A percentile compares a stretch with the other conserved stretches of the same genome.
Evolutionary conservation across 2,888 invertebrate species (phyloP).

Genomic region (Muscina levida): DNA sequence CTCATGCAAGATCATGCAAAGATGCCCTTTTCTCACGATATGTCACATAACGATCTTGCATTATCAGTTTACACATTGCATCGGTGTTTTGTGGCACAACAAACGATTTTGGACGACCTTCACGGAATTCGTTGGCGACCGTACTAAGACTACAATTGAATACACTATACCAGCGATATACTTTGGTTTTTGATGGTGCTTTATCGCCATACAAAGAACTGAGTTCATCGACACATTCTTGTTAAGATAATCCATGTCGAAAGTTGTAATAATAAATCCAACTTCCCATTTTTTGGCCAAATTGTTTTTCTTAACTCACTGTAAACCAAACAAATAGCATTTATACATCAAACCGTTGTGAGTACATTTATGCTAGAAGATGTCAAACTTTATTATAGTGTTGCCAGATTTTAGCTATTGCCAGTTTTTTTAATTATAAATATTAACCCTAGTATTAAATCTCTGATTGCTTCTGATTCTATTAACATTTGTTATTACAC

Average conservation of each 20-base stretch:
- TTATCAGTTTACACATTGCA: constrained; percentile 1
- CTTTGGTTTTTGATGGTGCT: neutral
- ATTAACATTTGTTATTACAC: too few relatives aligned
- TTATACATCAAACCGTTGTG: constrained; percentile 12
- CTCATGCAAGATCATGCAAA: constrained; percentile 9
- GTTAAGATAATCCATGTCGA: constrained; percentile 14
- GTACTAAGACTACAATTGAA: constrained; percentile 8
- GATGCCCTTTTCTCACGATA: neutral
- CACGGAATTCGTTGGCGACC: constrained; percentile 18
- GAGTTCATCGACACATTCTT: constrained; percentile 23
- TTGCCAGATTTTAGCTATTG: constrained; percentile 16
- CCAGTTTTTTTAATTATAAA: too few relatives aligned
- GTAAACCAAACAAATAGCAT: constrained; percentile 20
- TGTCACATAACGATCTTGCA: neutral
- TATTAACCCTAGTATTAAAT: too few relatives aligned
- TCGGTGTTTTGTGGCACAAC: constrained; percentile 12
- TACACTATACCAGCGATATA: neutral
- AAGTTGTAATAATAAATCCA: neutral
- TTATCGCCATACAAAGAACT: constrained; percentile 8
- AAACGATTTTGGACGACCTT: neutral
- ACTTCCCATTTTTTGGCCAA: too few relatives aligned
- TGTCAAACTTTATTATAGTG: neutral
- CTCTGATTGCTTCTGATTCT: too few relatives aligned
- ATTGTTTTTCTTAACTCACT: neutral
- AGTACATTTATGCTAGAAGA: constrained; percentile 7